Percentiles rank a stretch among this genome's conserved stretches.
These are phyloP conservation scores for Phoebastria nigripes DNA, from an alignment of 2,797 vertebrate species.

Conservation along the genomic window DNA sequence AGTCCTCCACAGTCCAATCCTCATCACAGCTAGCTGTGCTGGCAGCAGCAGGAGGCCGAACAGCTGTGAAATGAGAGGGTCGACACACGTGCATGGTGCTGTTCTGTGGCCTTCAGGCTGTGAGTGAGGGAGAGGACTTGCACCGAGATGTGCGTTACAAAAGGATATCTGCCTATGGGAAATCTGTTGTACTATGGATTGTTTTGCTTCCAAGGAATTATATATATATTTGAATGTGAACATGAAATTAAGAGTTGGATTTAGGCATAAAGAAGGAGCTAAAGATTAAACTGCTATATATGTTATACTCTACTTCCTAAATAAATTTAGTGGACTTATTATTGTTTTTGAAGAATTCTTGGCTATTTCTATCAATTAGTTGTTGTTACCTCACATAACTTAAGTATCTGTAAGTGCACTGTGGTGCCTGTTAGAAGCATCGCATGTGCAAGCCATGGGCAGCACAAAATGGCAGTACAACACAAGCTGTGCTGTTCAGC, in stretches of 20 bases:
- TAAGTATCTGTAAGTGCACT: background rate
- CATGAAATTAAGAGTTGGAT: background rate
- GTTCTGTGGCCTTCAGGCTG: background rate
- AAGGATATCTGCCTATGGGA: background rate
- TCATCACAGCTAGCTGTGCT: background rate
- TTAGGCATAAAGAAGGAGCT: background rate
- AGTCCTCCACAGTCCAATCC: background rate
- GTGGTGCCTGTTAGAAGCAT: background rate
- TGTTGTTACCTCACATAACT: background rate
- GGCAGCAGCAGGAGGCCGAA: background rate
- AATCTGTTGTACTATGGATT: background rate
- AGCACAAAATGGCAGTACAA: background rate
- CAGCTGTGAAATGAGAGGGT: background rate
- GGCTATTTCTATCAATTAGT: background rate
- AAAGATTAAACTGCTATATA: background rate
- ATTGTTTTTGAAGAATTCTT: background rate
- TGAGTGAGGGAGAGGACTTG: background rate
- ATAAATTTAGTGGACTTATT: background rate
- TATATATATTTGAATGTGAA: background rate
- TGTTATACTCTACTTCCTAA: background rate
- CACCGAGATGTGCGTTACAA: background rate
- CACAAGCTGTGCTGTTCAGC: background rate
- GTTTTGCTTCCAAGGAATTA: background rate
- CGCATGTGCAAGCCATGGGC: background rate
- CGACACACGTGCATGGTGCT: accelerated